Evolutionary conservation across 2,113 vertebrate species (phyloP).

Genomic region (Syngnathoides biaculeatus): DNA sequence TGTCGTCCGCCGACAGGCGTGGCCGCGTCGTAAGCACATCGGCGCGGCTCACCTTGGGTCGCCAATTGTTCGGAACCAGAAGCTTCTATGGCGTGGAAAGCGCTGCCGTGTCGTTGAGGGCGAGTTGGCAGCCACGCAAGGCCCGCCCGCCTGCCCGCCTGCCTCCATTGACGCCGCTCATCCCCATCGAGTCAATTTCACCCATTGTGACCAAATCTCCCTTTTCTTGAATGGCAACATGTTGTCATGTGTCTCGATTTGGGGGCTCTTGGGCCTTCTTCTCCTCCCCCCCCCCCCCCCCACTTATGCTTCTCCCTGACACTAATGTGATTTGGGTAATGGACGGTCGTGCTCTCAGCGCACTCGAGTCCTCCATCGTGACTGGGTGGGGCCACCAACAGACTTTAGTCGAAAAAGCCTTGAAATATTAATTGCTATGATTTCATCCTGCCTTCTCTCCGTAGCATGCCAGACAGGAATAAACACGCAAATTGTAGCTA

Average conservation of each 20-base stretch:
- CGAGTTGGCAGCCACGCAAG: constrained; percentile 24
- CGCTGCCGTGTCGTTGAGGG: constrained; percentile 18
- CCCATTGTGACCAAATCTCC: no score
- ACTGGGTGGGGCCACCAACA: constrained; percentile 42
- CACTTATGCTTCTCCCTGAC: constrained; percentile 39
- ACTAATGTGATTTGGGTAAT: constrained; percentile 71
- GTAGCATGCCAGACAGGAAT: neutral
- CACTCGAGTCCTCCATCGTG: constrained; percentile 22
- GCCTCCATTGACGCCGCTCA: neutral
- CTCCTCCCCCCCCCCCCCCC: no score
- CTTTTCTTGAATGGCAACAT: no score
- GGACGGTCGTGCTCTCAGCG: constrained; percentile 53
- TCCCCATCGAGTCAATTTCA: neutral
- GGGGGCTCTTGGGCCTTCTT: no score
- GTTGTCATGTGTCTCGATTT: neutral
- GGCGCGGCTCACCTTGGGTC: neutral
- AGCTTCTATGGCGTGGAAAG: neutral
- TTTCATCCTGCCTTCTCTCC: neutral
- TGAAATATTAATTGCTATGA: neutral
- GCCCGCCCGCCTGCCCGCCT: no score
- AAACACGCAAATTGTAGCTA: neutral
- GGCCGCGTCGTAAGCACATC: constrained; percentile 45
- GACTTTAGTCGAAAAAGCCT: constrained; percentile 2
- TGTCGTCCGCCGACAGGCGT: constrained; percentile 45
- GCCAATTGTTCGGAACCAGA: no score